Percentiles rank a stretch among this genome's conserved stretches.
phyloP scores from a whole-genome alignment of 2,888 invertebrate species.

The Trichogramma evanescens region DNA sequence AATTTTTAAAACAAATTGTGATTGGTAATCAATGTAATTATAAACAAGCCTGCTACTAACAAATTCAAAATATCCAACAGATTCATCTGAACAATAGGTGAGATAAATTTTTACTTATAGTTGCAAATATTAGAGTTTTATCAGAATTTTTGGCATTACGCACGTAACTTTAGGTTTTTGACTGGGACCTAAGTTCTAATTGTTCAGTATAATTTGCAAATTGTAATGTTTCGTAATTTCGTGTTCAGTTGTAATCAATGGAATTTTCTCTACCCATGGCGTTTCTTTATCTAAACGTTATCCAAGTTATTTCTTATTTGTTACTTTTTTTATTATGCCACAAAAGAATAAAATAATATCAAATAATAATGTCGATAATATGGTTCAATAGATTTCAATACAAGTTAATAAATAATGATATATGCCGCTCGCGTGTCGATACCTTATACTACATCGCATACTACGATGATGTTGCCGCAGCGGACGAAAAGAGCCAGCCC shows the following conservation, averaged over 20 bases:
- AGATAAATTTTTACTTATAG: conserved; percentile 99
- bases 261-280: conserved; percentile 43
- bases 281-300: conserved; percentile 30
- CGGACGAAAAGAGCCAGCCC: too few relatives aligned
- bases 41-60: conserved; percentile 73
- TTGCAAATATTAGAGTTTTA: conserved; percentile 80
- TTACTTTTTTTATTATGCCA: conserved; percentile 49
- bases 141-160: conserved; percentile 78
- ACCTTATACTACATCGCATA: too few relatives aligned
- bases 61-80: conserved; percentile 90
- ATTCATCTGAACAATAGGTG: conserved; percentile 89
- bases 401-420: too few relatives aligned
- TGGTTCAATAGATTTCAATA: too few relatives aligned
- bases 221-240: conserved; percentile 38
- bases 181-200: conserved; percentile 58
- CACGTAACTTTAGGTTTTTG: conserved; percentile 62
- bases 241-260: conserved; percentile 22
- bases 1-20: neutral
- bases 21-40: too few relatives aligned
- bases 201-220: conserved; percentile 52
- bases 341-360: neutral
- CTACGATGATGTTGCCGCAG: too few relatives aligned
- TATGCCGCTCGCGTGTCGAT: too few relatives aligned
- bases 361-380: neutral
- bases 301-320: conserved; percentile 46